Base-by-base conservation (phyloP, 2,113 vertebrate genomes). In the Mionectes macconnelli region DNA sequence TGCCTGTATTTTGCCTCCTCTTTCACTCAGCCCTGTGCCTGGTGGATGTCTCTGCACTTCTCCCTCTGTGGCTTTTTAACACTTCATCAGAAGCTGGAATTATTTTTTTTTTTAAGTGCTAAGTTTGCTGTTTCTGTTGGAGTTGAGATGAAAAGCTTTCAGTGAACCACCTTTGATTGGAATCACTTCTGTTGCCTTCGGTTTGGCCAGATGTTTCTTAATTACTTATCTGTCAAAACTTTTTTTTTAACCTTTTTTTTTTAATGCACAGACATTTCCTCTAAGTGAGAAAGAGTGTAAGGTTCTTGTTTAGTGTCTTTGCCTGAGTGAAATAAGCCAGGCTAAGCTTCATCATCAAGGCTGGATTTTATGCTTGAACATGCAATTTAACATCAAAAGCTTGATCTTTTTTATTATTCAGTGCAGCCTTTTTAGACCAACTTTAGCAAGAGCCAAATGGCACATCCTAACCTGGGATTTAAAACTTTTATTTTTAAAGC, bases 131-230 rank as follows among this genome's bases (percentile, higher is more conserved):
- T 94, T 97, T 93, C 94, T 92, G 69, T 89, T 96, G 93, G 89
- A 97, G 80, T 40, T 0, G 0, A 92, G 95, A 97, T 97, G 92
- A 97, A 97, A 97, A 96, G 94, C 90, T 95, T 93, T 73, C 96
- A 70, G 11, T 63, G 91, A 93, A 60, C 90, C 87, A 96, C 94
- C 95, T 97, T 93, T 94, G 92, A 93, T 39, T 94, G 96, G 93
- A 96, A 95, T 93, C 84, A 94, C 93, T 97, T 97, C 95, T 95
- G 88, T 94, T 95, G 81, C 95, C 80, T 96, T 94, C 2, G 8
- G 60, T 95, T 95, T 89, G 82, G 90, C 97, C 93, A 97, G 95
- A 93, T 95, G 97, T 96, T 97, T 93, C 93, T 85, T 94, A 96
- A 96, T 97, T 97, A 95, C 86, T 96, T 97, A 95, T 95, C 93